Percentiles rank a stretch among this genome's conserved stretches.
Conservation (phyloP, 2,888 invertebrate genomes). For the Dioctria linearis region DNA sequence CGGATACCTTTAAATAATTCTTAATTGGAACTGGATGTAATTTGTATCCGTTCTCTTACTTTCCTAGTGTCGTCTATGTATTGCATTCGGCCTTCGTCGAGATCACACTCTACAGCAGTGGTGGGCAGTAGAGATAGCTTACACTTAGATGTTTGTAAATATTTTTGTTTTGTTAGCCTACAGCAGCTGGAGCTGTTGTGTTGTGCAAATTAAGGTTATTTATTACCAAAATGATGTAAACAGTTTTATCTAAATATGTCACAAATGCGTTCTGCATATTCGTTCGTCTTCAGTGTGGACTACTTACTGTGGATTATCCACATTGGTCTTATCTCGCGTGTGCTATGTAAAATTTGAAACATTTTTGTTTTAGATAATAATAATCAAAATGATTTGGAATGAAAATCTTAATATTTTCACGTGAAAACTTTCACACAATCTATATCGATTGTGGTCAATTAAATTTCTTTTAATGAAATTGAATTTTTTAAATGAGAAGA, state of each 20-base stretch:
- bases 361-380: background rate
- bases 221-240: background rate
- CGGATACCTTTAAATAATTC: constrained; percentile 13
- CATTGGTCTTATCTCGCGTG: background rate
- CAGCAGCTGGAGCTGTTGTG: background rate
- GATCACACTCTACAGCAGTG: background rate
- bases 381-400: background rate
- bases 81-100: background rate
- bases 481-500: constrained; percentile 6
- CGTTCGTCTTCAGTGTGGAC: background rate
- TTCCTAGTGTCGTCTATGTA: background rate
- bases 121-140: background rate
- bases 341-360: constrained; percentile 13
- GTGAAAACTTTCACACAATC: constrained; percentile 6
- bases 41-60: constrained; percentile 13
- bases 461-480: constrained; percentile 37
- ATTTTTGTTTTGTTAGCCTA: constrained; percentile 2
- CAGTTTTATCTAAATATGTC: background rate
- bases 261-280: constrained; percentile 17
- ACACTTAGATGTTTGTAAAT: background rate
- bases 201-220: constrained; percentile 26
- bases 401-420: background rate
- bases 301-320: too few relatives aligned
- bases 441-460: constrained; percentile 35
- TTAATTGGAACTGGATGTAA: constrained; percentile 28